Conservation (phyloP, 2,888 invertebrate species). For the Dynastes tityus region DNA sequence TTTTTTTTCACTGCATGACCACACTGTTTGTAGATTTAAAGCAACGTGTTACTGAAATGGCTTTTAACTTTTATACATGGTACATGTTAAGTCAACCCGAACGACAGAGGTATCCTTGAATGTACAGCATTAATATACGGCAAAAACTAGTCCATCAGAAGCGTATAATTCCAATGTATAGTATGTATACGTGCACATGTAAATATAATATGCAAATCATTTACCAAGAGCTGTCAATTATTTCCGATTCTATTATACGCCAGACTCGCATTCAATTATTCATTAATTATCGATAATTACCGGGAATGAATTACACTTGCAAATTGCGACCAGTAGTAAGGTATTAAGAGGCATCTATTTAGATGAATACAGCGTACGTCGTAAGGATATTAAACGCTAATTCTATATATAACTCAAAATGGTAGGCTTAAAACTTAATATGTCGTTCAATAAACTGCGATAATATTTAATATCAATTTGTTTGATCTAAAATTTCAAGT, state of each 20-base stretch:
- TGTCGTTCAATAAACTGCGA: too few relatives aligned
- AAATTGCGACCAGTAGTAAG: not conserved
- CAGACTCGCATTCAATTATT: conserved; percentile 31
- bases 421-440: too few relatives aligned
- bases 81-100: not conserved
- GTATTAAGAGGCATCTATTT: too few relatives aligned
- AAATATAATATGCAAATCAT: conserved; percentile 16
- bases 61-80: too few relatives aligned
- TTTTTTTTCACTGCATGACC: too few relatives aligned
- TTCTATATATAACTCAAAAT: too few relatives aligned
- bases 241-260: conserved; percentile 41
- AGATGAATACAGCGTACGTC: too few relatives aligned
- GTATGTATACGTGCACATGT: not conserved
- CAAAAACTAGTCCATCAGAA: conserved; percentile 9
- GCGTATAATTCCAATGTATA: not conserved
- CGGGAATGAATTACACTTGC: conserved; percentile 22
- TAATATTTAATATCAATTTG: too few relatives aligned
- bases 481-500: too few relatives aligned
- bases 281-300: conserved; percentile 32
- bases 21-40: too few relatives aligned
- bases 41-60: too few relatives aligned
- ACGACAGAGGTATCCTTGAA: not conserved
- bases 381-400: too few relatives aligned
- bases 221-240: conserved; percentile 26
- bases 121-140: not conserved